These are phyloP conservation scores for Blera fallax DNA, from an alignment of 2,888 invertebrate species.

Conservation along the genomic window DNA sequence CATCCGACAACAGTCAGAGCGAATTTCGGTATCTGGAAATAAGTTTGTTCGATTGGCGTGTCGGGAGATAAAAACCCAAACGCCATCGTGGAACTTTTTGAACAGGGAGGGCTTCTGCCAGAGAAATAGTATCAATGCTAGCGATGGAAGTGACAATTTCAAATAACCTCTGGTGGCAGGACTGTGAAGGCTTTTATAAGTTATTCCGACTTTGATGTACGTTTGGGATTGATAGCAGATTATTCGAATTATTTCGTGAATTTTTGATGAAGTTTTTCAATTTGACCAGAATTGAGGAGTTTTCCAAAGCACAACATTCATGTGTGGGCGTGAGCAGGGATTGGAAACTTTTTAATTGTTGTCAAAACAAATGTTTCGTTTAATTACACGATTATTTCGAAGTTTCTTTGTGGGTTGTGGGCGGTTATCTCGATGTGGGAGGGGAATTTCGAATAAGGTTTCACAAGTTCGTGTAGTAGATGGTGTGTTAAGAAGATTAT, in stretches of 20 bases:
- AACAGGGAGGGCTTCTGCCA: background rate
- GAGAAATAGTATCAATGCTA: background rate
- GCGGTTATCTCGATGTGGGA: background rate
- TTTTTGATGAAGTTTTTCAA: constrained; percentile 9
- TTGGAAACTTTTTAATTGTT: background rate
- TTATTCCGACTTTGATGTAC: background rate
- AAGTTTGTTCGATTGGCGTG: constrained; percentile 75
- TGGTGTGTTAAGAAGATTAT: too few species aligned
- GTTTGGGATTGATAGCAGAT: background rate
- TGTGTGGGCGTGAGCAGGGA: background rate
- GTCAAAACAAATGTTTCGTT: background rate
- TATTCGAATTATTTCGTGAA: constrained; percentile 4
- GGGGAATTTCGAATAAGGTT: background rate
- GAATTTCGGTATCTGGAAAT: constrained; percentile 76
- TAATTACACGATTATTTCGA: background rate
- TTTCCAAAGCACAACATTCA: background rate
- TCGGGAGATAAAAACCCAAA: constrained; percentile 68
- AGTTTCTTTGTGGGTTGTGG: constrained; percentile 1
- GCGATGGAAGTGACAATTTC: background rate
- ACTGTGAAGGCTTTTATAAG: background rate
- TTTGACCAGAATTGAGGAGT: background rate
- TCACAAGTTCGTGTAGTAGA: too few species aligned
- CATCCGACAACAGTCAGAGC: constrained; percentile 77
- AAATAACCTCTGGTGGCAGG: background rate
- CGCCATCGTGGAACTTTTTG: constrained; percentile 45